These are phyloP conservation scores for Catocala sponsa DNA, from an alignment of 2,888 invertebrate genomes.

Conservation along the genomic window DNA sequence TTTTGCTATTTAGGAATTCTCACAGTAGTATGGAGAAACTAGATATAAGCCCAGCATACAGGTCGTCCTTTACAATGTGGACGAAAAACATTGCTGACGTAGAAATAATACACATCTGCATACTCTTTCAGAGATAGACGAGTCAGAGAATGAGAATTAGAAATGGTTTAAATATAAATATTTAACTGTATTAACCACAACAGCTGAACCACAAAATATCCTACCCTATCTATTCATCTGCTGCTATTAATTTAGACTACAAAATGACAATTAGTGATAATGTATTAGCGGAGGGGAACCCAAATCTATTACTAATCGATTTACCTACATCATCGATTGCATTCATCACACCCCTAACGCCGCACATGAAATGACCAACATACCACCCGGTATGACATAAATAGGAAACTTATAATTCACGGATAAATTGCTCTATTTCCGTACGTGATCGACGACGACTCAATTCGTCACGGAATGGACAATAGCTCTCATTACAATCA, in stretches of 20 bases:
- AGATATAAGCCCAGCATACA: too few species aligned
- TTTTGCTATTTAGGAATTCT: too few species aligned
- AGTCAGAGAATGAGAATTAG: too few species aligned
- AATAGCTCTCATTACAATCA: slow-evolving; percentile 28
- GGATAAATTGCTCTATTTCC: slow-evolving; percentile 83
- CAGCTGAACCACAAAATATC: slow-evolving; percentile 40
- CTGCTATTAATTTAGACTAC: slow-evolving; percentile 38
- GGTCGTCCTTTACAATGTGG: too few species aligned
- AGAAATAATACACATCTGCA: too few species aligned
- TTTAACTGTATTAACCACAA: slow-evolving; percentile 16
- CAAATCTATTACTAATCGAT: slow-evolving; percentile 70
- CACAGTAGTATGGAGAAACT: too few species aligned
- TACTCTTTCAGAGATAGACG: too few species aligned
- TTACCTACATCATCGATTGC: slow-evolving; percentile 72
- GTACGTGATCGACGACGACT: slow-evolving; percentile 71
- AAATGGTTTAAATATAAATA: neutral
- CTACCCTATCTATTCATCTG: slow-evolving; percentile 39
- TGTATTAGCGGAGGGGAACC: slow-evolving; percentile 43
- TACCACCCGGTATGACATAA: slow-evolving; percentile 69
- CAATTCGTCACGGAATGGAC: slow-evolving; percentile 76
- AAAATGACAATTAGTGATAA: slow-evolving; percentile 47
- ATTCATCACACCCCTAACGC: slow-evolving; percentile 68
- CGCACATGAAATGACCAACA: slow-evolving; percentile 68
- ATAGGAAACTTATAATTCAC: slow-evolving; percentile 70
- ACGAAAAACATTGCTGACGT: too few species aligned